A percentile compares a stretch with the other conserved stretches of the same genome.
Evolutionary conservation across 2,113 vertebrate species (phyloP).

Genomic region (Sturnus vulgaris): DNA sequence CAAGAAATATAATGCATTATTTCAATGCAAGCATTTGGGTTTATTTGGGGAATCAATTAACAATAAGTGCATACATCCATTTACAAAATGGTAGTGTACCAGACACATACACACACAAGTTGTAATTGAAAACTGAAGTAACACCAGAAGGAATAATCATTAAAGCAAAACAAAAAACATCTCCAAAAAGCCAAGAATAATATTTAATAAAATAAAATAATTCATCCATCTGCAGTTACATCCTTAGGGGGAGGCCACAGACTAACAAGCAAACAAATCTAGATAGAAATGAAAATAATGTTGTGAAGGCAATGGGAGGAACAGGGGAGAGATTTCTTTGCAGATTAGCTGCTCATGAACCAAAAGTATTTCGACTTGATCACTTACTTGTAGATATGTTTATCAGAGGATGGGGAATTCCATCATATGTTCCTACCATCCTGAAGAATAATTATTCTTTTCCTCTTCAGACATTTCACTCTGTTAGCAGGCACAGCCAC

Average conservation of each 20-base stretch:
- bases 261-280: slow-evolving; percentile 68
- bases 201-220: slow-evolving; percentile 75
- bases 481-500: neutral
- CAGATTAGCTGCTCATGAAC: slow-evolving; percentile 65
- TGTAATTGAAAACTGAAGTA: slow-evolving; percentile 78
- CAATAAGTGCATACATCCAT: slow-evolving; percentile 71
- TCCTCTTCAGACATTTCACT: neutral
- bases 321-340: slow-evolving; percentile 44
- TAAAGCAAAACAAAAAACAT: slow-evolving; percentile 50
- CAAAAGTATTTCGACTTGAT: slow-evolving; percentile 56
- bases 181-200: slow-evolving; percentile 71
- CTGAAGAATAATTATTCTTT: slow-evolving; percentile 8
- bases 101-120: slow-evolving; percentile 50
- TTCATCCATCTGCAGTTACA: slow-evolving; percentile 66
- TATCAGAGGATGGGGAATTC: slow-evolving; percentile 45
- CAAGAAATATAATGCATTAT: slow-evolving; percentile 60
- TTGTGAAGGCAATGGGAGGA: neutral
- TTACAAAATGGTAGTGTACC: slow-evolving; percentile 70
- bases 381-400: slow-evolving; percentile 21
- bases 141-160: slow-evolving; percentile 72
- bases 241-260: slow-evolving; percentile 49
- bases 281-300: slow-evolving; percentile 60
- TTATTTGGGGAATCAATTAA: slow-evolving; percentile 73
- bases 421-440: neutral
- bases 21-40: slow-evolving; percentile 62